phyloP scores from a whole-genome alignment of 2,113 vertebrate species.

The Onychostoma macrolepis region DNA sequence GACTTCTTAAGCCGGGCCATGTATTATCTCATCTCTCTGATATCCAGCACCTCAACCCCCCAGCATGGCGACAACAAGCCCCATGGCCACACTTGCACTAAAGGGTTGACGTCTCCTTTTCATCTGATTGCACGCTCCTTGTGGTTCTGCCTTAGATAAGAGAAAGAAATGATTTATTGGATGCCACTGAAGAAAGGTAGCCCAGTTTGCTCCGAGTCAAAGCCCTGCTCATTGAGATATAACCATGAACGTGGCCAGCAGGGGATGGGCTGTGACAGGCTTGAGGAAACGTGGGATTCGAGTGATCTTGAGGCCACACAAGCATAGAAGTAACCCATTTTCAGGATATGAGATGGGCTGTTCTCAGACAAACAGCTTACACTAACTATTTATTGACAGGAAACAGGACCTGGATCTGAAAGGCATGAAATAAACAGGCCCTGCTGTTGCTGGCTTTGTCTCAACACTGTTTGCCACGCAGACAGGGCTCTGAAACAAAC shows the following conservation, averaged over 20 bases:
- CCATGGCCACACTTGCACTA: conserved; percentile 35
- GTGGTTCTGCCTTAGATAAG: conserved; percentile 52
- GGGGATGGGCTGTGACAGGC: conserved; percentile 46
- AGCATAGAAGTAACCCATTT: conserved; percentile 1
- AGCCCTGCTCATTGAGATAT: conserved; percentile 48
- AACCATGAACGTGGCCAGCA: conserved; percentile 42
- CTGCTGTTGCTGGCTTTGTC: conserved; percentile 37
- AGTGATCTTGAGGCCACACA: not conserved
- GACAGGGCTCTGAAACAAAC: conserved; percentile 33
- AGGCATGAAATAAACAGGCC: conserved; percentile 34
- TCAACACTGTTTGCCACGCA: not conserved
- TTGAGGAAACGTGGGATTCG: conserved; percentile 34
- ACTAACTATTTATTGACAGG: conserved; percentile 32
- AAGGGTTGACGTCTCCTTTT: conserved; percentile 55
- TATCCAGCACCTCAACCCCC: conserved; percentile 42
- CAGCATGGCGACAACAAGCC: conserved; percentile 40
- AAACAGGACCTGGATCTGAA: conserved; percentile 12
- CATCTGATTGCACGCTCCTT: conserved; percentile 55
- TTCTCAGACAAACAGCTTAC: conserved; percentile 28
- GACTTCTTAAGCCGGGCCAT: conserved; percentile 20
- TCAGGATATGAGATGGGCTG: not conserved
- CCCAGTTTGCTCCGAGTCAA: conserved; percentile 44
- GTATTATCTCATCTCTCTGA: conserved; percentile 49
- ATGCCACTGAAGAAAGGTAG: conserved; percentile 45
- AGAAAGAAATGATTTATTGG: conserved; percentile 59